Evolutionary conservation across 2,797 vertebrate species (phyloP), one percentile per base, ranked within the genome.

Genomic region (Tokudaia muenninki): DNA sequence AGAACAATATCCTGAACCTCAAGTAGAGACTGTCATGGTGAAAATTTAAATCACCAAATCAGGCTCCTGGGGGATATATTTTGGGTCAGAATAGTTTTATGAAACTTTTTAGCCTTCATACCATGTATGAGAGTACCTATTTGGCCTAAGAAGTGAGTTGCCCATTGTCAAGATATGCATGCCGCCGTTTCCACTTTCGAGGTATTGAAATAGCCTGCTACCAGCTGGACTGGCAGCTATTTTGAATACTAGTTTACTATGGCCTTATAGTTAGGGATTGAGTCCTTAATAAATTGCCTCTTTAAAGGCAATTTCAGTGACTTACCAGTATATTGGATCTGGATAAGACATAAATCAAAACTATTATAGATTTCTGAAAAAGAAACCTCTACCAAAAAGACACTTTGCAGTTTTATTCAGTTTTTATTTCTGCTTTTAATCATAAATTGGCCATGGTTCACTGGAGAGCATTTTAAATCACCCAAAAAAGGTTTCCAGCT

Each of bases 391-490:
- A 94, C 83, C 26, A 75, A 96, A 96, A 95, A 50, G 52, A 94
- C 80, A 95, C 75, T 9, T 95, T 96, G 34, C 21, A 67, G 57
- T 93, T 96, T 97, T 91, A 92, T 93, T 96, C 67, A 90, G 75
- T 90, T 96, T 97, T 92, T 87, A 92, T 61, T 96, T 96, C 59
- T 90, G 94, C 0, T 94, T 98, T 96, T 95, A 96, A 95, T 95
- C 65, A 97, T 95, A 95, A 96, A 80, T 93, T 95, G 96, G 91
- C 93, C 87, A 81, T 90, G 77, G 94, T 94, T 97, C 81, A 95
- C 78, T 95, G 74, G 80, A 97, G 84, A 97, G 61, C 72, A 90
- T 65, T 96, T 96, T 98, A 96, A 97, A 96, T 97, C 87, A 93
- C 75, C 80, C 70, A 91, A 90, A 94, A 96, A 96, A 97, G 21